Base-by-base conservation (phyloP, 2,888 invertebrate species). In the Phragmatobia fuliginosa region DNA sequence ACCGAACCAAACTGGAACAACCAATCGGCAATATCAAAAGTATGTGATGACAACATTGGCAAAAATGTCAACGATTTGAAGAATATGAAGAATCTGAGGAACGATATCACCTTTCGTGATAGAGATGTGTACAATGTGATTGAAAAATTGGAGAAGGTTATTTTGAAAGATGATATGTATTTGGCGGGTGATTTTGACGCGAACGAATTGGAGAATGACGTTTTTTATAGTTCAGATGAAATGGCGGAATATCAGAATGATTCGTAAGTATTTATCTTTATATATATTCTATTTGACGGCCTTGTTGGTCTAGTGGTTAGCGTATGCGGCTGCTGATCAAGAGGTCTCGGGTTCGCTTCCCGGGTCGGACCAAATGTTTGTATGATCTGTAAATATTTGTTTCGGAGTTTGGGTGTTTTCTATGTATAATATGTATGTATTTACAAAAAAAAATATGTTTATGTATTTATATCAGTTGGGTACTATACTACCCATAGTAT, bases 41-140 rank as follows among this genome's bases (percentile, higher is more conserved):
- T 80, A 0, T 79, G 82, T n/a, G 88, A 87, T 60, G 88, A 87
- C 1, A 89, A 83, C 2, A 81, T 94, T 0, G 94, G 94, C 0
- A 93, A 93, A 62, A 94, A 94, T 62, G 94, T 94, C 0, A 94
- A 94, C 56, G 87, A 93, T 70, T 75, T 94, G 1, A 76, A 81
- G 76, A 73, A 82, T 4, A n/a, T 66, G 8, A 79, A 70, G 14
- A 70, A 73, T 31, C 2, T 65, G 1, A 60, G 58, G 11, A 68
- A 67, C 25, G 66, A 68, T 2, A 16, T 59, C 2, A 14, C 49
- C 0, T 88, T 85, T 10, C 84, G 83, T 5, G 87, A 88, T 25
- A 81, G 82, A 0, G 83, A 85, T 0, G 90, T 90, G 0, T 92
- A 91, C 67, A 90, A 91, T 66, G 92, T 93, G 0, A 94, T 94